Base-by-base conservation (phyloP, 1,140 invertebrate genomes). In the Meteorus sp. region DNA sequence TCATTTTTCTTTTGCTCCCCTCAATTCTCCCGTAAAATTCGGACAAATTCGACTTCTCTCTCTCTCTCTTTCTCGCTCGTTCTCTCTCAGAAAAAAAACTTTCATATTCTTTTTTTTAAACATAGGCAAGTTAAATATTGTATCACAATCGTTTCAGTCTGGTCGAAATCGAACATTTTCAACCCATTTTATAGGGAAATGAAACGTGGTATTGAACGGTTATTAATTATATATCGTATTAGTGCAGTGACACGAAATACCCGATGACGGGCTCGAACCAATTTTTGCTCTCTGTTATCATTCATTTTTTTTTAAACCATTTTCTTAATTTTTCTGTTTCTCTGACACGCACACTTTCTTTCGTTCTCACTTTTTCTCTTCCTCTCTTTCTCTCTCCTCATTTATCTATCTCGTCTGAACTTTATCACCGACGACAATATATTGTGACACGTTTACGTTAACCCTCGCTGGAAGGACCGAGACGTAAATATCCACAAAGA, bases 121-220 rank as follows among this genome's bases (percentile, higher is more conserved):
- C 72, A 74, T 77, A 78, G 76, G 71, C 75, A 76, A 77, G 78
- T 78, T 79, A 79, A 78, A 78, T 79, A 77, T 78, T 75, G 72
- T 79, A 79, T 80, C 76, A 78, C 75, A 79, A 80, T 80, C 74
- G 74, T 79, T 72, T 75, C 72, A 76, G 73, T 77, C 77, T 78
- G 74, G 75, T 78, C 73, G 71, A 76, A 77, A 77, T 78, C 73
- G 76, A 78, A 77, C 74, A 76, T 76, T 70, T 73, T 76, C 67
- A 71, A 73, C 70, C 73, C 71, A 67, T 76, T 73, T 33, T 48
- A n/a, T n/a, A n/a, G n/a, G 60, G 33, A 69, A 72, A 66, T 70
- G 65, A 74, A 73, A 77, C 70, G 68, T 60, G n/a, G 66, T 68
- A 65, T 64, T 64, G 23, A 52, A 52, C 57, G 39, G 43, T 48